phyloP scores from a whole-genome alignment of 2,113 vertebrate species.

The Perca schrenkii region DNA sequence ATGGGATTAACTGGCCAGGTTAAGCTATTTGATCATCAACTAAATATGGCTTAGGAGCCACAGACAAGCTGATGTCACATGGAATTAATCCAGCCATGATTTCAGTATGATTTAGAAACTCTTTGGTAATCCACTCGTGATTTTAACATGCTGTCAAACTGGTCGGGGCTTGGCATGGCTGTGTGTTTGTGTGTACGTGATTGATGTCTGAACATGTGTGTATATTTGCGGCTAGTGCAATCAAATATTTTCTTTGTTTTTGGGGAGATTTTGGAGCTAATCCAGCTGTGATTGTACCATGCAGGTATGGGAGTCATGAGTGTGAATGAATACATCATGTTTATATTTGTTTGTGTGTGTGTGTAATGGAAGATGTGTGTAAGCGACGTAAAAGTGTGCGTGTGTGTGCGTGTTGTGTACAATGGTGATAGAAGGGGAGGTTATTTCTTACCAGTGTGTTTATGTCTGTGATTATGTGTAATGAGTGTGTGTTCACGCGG shows the following conservation, averaged over 20 bases:
- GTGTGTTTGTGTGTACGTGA: constrained; percentile 32
- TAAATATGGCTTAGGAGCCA: constrained; percentile 80
- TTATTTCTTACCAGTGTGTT: neutral
- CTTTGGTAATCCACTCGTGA: constrained; percentile 75
- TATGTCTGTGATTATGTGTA: constrained; percentile 46
- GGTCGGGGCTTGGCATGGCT: neutral
- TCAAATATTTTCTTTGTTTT: constrained; percentile 11
- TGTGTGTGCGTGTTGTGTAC: constrained; percentile 4
- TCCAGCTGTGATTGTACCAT: constrained; percentile 33
- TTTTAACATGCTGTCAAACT: constrained; percentile 70
- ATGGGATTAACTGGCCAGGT: constrained; percentile 79
- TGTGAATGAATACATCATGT: constrained; percentile 28
- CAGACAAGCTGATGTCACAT: constrained; percentile 76
- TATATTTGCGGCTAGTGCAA: neutral
- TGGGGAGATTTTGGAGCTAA: constrained; percentile 8
- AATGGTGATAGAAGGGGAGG: neutral
- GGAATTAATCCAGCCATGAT: constrained; percentile 77
- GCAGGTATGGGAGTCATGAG: neutral
- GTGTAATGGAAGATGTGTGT: neutral
- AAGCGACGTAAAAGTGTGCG: neutral
- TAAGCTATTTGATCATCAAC: constrained; percentile 81
- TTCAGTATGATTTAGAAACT: constrained; percentile 77
- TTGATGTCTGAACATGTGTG: constrained; percentile 42
- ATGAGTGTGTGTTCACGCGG: constrained; percentile 2
- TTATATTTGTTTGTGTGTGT: neutral